phyloP scores from a whole-genome alignment of 2,113 vertebrate species.

The Athene cunicularia region DNA sequence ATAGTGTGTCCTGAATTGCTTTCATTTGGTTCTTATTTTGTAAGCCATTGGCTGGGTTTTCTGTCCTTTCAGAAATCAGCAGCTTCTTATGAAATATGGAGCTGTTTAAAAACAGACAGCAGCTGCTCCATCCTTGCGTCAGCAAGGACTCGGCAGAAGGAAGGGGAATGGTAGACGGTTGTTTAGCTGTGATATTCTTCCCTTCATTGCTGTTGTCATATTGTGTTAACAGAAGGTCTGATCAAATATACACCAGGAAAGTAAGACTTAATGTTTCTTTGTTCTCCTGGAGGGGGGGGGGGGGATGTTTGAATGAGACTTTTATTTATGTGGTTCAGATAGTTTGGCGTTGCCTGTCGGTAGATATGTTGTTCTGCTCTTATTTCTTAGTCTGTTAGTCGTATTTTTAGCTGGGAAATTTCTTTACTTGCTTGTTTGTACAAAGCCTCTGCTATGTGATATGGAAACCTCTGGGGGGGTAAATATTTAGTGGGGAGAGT shows the following conservation, averaged over 20 bases:
- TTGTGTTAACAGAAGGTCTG: conserved; percentile 64
- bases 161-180: conserved; percentile 54
- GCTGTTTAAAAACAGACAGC: conserved; percentile 69
- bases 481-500: not conserved
- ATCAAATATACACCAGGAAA: conserved; percentile 63
- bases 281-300: conserved; percentile 45
- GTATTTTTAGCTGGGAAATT: conserved; percentile 48
- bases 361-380: conserved; percentile 23
- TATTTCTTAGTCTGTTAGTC: not conserved
- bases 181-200: conserved; percentile 59
- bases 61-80: conserved; percentile 58
- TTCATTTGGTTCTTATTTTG: conserved; percentile 61
- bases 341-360: not conserved
- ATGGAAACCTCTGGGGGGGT: not conserved
- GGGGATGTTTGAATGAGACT: conserved; percentile 53
- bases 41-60: conserved; percentile 57
- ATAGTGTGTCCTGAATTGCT: conserved; percentile 48
- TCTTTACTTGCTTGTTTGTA: conserved; percentile 18
- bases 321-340: conserved; percentile 51
- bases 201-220: conserved; percentile 56
- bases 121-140: conserved; percentile 61
- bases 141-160: conserved; percentile 42
- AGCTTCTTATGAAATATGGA: conserved; percentile 69
- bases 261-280: conserved; percentile 70
- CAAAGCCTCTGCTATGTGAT: conserved; percentile 8